Conservation (phyloP, 2,888 invertebrate species). For the Periphyllus acericola region DNA sequence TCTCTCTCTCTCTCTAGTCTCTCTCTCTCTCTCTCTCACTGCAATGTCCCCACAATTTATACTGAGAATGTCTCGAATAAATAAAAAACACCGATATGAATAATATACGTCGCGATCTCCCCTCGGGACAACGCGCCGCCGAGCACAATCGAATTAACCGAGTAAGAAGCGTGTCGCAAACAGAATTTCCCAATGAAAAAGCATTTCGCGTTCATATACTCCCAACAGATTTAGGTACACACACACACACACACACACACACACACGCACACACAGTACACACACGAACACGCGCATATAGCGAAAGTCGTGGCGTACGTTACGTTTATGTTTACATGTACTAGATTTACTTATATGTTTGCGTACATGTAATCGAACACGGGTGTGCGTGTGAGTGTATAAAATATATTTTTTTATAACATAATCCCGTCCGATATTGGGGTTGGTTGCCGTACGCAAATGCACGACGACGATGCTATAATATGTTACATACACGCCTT, state of each 20-base stretch:
- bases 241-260: not conserved
- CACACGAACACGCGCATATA: too few relatives aligned
- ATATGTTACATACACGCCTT: too few relatives aligned
- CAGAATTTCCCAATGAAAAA: conserved; percentile 35
- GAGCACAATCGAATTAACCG: conserved; percentile 26
- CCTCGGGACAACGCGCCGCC: not conserved
- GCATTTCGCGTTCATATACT: not conserved
- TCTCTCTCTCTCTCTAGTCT: too few relatives aligned
- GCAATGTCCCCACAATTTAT: not conserved
- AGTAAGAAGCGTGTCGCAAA: conserved; percentile 41
- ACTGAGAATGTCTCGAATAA: not conserved
- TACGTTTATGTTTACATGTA: too few relatives aligned
- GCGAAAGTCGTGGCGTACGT: too few relatives aligned
- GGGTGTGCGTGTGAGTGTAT: not conserved
- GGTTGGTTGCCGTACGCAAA: not conserved
- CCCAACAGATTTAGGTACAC: not conserved
- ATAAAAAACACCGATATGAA: conserved; percentile 27
- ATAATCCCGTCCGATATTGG: not conserved
- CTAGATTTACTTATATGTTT: too few relatives aligned
- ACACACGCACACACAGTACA: not conserved
- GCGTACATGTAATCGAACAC: too few relatives aligned
- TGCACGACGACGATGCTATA: not conserved
- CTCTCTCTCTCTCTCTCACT: not conserved
- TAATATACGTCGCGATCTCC: conserved; percentile 31
- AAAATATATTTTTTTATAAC: not conserved